Evolutionary conservation across 2,797 vertebrate genomes (phyloP).

Genomic region (Rhodeus uyekii): DNA sequence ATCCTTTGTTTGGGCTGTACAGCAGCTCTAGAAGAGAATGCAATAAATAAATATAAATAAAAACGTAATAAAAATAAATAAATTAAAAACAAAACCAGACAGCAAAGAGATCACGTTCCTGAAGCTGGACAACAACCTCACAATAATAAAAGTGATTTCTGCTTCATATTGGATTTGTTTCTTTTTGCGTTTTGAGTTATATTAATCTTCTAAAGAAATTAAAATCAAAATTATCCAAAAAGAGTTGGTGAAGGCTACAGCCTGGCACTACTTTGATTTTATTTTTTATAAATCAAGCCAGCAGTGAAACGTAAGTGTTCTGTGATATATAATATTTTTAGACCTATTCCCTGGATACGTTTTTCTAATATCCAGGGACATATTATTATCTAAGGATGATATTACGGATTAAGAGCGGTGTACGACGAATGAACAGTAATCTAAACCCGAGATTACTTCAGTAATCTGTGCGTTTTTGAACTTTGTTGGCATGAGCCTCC

Average conservation of each 20-base stretch:
- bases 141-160: neutral
- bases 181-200: neutral
- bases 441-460: slow-evolving; percentile 56
- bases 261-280: neutral
- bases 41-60: too few relatives aligned
- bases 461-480: slow-evolving; percentile 48
- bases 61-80: too few relatives aligned
- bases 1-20: too few relatives aligned
- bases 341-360: slow-evolving; percentile 2
- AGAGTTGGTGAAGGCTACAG: too few relatives aligned
- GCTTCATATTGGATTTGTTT: neutral
- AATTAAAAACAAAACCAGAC: neutral
- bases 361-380: slow-evolving; percentile 46
- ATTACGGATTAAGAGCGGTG: slow-evolving; percentile 53
- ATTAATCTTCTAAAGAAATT: neutral
- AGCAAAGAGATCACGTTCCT: neutral
- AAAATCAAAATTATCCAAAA: neutral
- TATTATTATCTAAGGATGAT: slow-evolving; percentile 47
- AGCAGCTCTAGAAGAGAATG: too few relatives aligned
- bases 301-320: neutral
- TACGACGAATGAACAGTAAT: slow-evolving; percentile 50
- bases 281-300: neutral
- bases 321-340: neutral
- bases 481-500: slow-evolving; percentile 15
- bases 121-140: neutral